These are phyloP conservation scores for Gadus chalcogrammus DNA, from an alignment of 2,113 vertebrate species.

Conservation along the genomic window DNA sequence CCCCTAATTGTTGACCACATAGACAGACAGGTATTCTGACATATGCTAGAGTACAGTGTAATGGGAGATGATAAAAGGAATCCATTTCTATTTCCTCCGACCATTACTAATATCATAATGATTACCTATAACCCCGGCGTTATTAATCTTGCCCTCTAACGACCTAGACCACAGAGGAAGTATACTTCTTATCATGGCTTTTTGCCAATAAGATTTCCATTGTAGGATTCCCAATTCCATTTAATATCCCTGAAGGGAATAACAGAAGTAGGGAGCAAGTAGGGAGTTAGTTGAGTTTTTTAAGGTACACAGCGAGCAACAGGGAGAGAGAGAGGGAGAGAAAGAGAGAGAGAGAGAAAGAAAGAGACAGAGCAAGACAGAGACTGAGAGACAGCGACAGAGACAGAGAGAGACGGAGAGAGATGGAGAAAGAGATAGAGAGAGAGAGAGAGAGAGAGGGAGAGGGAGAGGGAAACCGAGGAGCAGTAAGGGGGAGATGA, in stretches of 20 bases:
- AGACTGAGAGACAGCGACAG: slow-evolving; percentile 1
- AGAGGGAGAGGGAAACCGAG: slow-evolving; percentile 5
- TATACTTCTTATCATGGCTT: no score
- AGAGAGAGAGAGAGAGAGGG: neutral
- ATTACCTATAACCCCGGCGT: neutral
- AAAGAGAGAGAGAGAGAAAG: neutral
- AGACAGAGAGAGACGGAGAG: neutral
- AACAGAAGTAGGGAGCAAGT: neutral
- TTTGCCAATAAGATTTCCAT: neutral
- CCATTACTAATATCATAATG: neutral
- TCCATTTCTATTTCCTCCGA: neutral
- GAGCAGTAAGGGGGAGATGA: slow-evolving; percentile 3
- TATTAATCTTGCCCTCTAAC: neutral
- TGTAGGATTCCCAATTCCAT: no score
- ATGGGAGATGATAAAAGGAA: neutral
- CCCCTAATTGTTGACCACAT: no score
- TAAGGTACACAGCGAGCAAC: neutral
- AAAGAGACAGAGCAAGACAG: neutral
- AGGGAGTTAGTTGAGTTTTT: neutral
- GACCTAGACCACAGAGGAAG: neutral
- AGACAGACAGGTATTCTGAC: no score
- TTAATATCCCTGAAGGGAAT: neutral
- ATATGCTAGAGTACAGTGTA: no score
- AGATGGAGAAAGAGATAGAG: neutral
- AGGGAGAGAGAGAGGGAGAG: neutral